Evolutionary conservation across 2,797 vertebrate species (phyloP), one percentile per base, ranked within the genome.

Genomic region (Ptychobarbus kaznakovi): DNA sequence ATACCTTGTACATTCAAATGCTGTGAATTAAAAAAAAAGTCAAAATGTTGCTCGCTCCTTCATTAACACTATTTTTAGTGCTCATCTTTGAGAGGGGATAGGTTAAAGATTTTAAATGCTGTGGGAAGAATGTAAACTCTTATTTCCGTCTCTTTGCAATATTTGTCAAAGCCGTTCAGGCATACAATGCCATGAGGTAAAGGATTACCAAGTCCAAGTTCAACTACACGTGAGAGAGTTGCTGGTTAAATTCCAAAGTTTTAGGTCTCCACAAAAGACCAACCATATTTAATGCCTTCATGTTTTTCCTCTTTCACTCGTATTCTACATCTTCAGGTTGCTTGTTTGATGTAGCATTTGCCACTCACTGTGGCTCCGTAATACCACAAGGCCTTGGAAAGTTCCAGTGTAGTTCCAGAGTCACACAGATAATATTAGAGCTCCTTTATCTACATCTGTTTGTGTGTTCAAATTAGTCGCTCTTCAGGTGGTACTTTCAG

Each of bases 401-500:
- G 13, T 22, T 80, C 51, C 28, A 46, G 3, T n/a, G n/a, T 66
- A 65, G 18, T 73, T 63, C 40, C 69, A 38, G 16, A 69, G 32
- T 75, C 42, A 65, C 58, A 66, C 70, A 20, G 38, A 56, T 40
- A 11, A 78, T 9, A 22, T 38, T 44, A 25, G 13, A 68, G 18
- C 10, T 2, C 46, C 49, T n/a, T 28, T 28, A 22, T 76, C 8
- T 12, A 68, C 11, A 70, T 12, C 11, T 32, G 7, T 61, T 25
- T 63, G 28, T 74, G 22, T 32, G 20, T 18, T 65, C 95, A 99
- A 90, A 99, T 99, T 69, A 99, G 93, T 73, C 98, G 95, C 89
- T 99, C 98, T 86, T 99, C 98, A 0, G 97, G 97, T 0, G 98
- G 98, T 82, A 99, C 96, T 92, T 99, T 99, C 70, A 99, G 95